Evolutionary conservation across 2,888 invertebrate genomes (phyloP).

Genomic region (Portevinia maculata): DNA sequence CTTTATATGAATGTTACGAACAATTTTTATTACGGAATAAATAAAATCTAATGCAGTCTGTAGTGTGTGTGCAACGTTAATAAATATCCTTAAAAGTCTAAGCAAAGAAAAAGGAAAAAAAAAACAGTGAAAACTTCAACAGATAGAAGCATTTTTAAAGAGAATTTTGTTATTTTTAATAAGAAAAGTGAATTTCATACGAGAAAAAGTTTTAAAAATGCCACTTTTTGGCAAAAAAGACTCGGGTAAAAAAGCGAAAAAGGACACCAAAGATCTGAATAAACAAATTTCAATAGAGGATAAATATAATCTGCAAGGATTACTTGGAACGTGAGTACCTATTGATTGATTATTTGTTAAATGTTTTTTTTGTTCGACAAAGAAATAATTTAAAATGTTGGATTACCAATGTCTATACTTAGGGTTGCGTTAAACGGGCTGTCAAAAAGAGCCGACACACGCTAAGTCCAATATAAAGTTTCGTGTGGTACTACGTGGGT

Average conservation of each 20-base stretch:
- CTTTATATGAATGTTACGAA: slow-evolving; percentile 3
- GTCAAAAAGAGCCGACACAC: too few relatives aligned
- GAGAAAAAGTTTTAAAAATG: slow-evolving; percentile 84
- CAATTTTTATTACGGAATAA: background rate
- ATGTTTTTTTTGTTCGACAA: background rate
- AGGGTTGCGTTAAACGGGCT: too few relatives aligned
- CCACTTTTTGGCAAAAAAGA: slow-evolving; percentile 96
- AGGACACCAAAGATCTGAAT: slow-evolving; percentile 89
- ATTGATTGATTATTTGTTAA: too few relatives aligned
- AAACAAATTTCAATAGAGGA: slow-evolving; percentile 93
- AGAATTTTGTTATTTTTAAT: slow-evolving; percentile 37
- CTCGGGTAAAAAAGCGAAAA: slow-evolving; percentile 92
- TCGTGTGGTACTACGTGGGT: too few relatives aligned
- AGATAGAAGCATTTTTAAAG: background rate
- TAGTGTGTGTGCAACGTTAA: background rate
- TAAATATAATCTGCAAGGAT: slow-evolving; percentile 94
- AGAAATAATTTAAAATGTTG: too few relatives aligned
- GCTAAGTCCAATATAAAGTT: too few relatives aligned
- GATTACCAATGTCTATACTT: too few relatives aligned
- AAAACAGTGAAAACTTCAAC: background rate
- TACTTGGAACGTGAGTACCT: slow-evolving; percentile 92
- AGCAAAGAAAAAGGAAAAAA: too few relatives aligned
- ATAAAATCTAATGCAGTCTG: background rate
- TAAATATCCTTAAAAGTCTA: background rate
- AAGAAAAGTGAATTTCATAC: slow-evolving; percentile 70